Evolutionary conservation across 2,888 invertebrate genomes (phyloP).

Genomic region (Drosophila histrio): DNA sequence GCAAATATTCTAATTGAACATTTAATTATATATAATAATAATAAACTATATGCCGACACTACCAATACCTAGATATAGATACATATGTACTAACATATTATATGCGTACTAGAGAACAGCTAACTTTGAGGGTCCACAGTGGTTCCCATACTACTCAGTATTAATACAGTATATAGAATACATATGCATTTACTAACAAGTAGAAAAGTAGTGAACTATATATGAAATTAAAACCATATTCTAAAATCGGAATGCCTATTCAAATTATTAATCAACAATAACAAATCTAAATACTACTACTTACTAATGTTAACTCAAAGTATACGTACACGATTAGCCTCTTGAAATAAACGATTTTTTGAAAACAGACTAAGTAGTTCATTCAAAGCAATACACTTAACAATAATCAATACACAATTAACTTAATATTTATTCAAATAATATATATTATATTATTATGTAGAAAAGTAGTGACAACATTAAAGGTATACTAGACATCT

Average conservation of each 20-base stretch:
- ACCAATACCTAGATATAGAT: neutral
- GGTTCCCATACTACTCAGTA: constrained; percentile 37
- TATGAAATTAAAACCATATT: constrained; percentile 21
- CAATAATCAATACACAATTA: constrained; percentile 45
- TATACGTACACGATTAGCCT: constrained; percentile 69
- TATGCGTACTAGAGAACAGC: constrained; percentile 43
- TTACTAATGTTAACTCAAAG: constrained; percentile 51
- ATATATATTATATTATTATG: neutral
- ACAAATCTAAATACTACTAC: constrained; percentile 21
- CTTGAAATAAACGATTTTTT: constrained; percentile 60
- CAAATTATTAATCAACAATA: constrained; percentile 32
- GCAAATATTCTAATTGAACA: constrained; percentile 61
- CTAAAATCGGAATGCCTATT: constrained; percentile 35
- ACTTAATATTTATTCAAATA: constrained; percentile 6
- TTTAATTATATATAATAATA: neutral
- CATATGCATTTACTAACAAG: constrained; percentile 15
- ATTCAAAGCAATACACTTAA: constrained; percentile 64
- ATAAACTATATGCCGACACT: constrained; percentile 36
- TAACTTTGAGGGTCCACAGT: constrained; percentile 59
- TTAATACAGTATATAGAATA: constrained; percentile 15
- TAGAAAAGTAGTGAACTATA: constrained; percentile 31
- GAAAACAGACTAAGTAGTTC: constrained; percentile 25
- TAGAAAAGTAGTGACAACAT: neutral
- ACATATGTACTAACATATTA: constrained; percentile 8
- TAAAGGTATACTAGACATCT: constrained; percentile 35